Evolutionary conservation across 2,113 vertebrate genomes (phyloP).

Genomic region (Heteronetta atricapilla): DNA sequence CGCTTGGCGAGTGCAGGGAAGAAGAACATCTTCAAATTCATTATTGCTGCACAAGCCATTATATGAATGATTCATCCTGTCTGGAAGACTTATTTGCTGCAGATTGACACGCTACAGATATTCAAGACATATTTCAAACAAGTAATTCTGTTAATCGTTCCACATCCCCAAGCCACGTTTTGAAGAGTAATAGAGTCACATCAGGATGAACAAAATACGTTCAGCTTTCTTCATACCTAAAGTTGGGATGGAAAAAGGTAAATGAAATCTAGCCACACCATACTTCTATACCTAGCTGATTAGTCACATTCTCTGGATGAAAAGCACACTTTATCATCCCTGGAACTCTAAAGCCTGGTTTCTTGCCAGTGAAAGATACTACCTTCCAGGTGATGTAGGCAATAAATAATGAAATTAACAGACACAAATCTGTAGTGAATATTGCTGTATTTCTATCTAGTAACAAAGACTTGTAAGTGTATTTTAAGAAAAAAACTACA

Average conservation of each 20-base stretch:
- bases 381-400: not conserved
- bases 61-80: not conserved
- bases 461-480: not conserved
- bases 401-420: not conserved
- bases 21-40: accelerated
- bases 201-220: not conserved
- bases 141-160: not conserved
- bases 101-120: not conserved
- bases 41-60: not conserved
- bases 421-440: not conserved
- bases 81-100: not conserved
- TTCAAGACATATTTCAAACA: not conserved
- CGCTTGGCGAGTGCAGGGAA: accelerated
- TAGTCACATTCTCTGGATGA: not conserved
- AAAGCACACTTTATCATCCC: not conserved
- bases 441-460: not conserved
- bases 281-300: not conserved
- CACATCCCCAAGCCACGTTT: not conserved
- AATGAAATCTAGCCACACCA: not conserved
- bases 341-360: not conserved
- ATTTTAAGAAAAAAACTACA: not conserved
- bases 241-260: not conserved
- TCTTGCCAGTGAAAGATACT: not conserved
- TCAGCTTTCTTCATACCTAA: not conserved
- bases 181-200: not conserved